Evolutionary conservation across 1,140 invertebrate genomes (phyloP), one percentile per base, ranked within the genome.

Genomic region (Procambarus clarkii): DNA sequence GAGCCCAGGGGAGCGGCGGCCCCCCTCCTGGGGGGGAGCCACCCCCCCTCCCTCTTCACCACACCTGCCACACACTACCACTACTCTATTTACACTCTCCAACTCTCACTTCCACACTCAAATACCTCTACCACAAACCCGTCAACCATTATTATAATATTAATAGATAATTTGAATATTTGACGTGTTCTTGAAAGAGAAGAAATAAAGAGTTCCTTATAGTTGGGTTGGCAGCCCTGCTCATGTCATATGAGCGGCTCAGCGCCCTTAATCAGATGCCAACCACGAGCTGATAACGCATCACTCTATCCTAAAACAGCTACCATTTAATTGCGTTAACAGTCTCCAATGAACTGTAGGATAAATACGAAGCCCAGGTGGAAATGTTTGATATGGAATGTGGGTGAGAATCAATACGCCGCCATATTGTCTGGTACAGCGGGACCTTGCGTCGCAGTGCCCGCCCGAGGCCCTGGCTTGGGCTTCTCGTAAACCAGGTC

Each of bases 331-430:
- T 54, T 5, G 50, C 13, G 8, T 54, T 54, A 54, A 54, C 50
- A 54, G 13, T 54, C 8, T 54, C 50, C 50, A 54, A 54, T 54
- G 13, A 8, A 54, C 13, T 54, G 50, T 54, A 13, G 24, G 18
- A 80, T 50, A 24, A 24, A 9, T 5, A 13, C 18, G 78, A 80
- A 15, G 45, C 8, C 45, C n/a, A 80, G 50, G 50, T 50, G 78
- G 44, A 80, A 80, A 80, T 80, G 44, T 50, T 46, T n/a, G 44
- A 50, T 21, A 21, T 24, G 48, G 48, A 54, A 81, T 58, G 54
- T 34, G 79, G 58, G 79, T 58, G 48, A 58, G 79, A 81, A 81
- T 81, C 79, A 81, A 81, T 81, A 81, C n/a, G 79, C 48, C 79
- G 79, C 79, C 79, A 81, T 81, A 34, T 81, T 81, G 79, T 81